Base-by-base conservation (phyloP, 1,140 invertebrate genomes). In the Hycleus phaleratus region DNA sequence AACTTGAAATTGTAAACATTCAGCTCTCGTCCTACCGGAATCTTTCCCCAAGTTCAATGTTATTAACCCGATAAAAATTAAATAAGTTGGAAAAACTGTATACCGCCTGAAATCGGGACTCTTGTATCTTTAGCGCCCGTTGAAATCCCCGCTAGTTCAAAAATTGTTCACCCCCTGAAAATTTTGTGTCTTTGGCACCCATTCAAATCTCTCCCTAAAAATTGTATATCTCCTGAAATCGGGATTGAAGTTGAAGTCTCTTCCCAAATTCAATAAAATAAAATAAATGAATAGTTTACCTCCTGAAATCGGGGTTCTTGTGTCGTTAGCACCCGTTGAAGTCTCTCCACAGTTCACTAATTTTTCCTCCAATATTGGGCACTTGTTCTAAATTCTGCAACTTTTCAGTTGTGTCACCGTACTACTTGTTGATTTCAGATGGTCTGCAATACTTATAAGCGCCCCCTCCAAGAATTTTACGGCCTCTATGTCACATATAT, bases 371-470 rank as follows among this genome's bases (percentile, higher is more conserved):
- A 32, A 5, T 32, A 32, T 5, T 32, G 32, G 32, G 32, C 56
- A 58, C 50, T 51, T 59, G 57, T 49, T 59, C 50, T 49, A 59
- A 47, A 52, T 59, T 59, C 45, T 45, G 49, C 45, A 52, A 59
- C 49, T 59, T 59, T 53, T 53, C 46, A 59, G 57, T 47, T 59
- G 32, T 32, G 57, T 59, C 57, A 59, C 57, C 47, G 57, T 47
- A 59, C 57, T 59, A 59, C 57, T 59, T 46, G 49, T 45, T 48
- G 39, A 52, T 59, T 52, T 47, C 49, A 59, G 49, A 38, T 47
- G 44, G 57, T 52, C 57, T 32, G 49, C 38, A 52, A 53, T 59
- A 59, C 57, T 59, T 59, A 59, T 59, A 59, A 49, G 49, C 32
- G 43, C 57, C 57, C 57, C 57, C 46, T 53, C 57, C 49, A 51